Evolutionary conservation across 2,113 vertebrate species (phyloP).

Genomic region (Aleadryas rufinucha): DNA sequence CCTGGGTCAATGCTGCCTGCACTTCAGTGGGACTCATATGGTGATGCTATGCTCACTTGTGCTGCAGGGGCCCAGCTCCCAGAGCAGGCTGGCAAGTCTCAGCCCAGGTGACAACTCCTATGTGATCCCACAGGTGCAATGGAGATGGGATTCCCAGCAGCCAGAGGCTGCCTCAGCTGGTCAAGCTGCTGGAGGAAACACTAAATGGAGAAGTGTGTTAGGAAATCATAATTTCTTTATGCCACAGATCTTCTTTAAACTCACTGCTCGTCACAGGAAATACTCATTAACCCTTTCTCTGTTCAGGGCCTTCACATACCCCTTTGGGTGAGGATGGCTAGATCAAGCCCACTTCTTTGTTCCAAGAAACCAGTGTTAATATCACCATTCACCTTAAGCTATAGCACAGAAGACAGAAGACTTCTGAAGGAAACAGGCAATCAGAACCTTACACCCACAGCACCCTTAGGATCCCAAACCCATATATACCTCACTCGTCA

Average conservation of each 20-base stretch:
- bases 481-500: background rate
- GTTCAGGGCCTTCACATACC: background rate
- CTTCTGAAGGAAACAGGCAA: background rate
- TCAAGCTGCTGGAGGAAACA: background rate
- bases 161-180: background rate
- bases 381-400: background rate
- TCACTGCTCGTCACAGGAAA: background rate
- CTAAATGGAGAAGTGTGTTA: background rate
- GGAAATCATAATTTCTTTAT: background rate
- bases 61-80: background rate
- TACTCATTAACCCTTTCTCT: background rate
- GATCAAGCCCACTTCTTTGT: background rate
- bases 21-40: background rate
- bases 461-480: background rate
- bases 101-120: background rate
- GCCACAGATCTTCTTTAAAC: background rate
- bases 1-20: background rate
- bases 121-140: background rate
- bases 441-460: background rate
- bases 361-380: background rate
- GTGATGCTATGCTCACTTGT: background rate
- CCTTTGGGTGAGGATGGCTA: background rate
- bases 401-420: background rate
- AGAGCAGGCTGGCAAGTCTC: background rate
- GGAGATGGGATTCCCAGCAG: background rate